A percentile compares a stretch with the other conserved stretches of the same genome.
Evolutionary conservation across 2,797 vertebrate genomes (phyloP).

Genomic region (Xenops minutus): DNA sequence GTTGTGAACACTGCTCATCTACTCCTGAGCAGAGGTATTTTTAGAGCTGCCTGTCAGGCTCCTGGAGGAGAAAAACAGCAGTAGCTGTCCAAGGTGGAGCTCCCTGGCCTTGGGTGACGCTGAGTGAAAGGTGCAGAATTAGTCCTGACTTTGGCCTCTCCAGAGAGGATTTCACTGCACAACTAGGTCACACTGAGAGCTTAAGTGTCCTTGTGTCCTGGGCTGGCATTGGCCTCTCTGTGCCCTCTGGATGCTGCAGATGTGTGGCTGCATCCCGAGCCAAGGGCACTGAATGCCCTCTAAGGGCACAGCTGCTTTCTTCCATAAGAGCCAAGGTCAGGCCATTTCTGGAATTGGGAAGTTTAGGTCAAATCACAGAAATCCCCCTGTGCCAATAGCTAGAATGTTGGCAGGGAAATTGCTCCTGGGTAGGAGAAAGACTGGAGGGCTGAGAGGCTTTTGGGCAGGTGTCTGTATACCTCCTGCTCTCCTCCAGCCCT

Average conservation of each 20-base stretch:
- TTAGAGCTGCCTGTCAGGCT: not conserved
- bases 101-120: too few relatives aligned
- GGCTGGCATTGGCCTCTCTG: not conserved
- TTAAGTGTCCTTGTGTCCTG: not conserved
- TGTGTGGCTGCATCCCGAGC: not conserved
- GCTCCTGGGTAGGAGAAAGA: not conserved
- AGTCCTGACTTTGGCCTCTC: not conserved
- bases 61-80: not conserved
- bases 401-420: not conserved
- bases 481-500: not conserved
- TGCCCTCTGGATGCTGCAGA: not conserved
- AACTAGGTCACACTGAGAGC: not conserved
- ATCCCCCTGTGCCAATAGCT: not conserved
- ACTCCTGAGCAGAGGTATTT: not conserved
- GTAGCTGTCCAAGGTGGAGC: not conserved
- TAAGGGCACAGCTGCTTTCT: not conserved
- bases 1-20: not conserved
- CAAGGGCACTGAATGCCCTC: not conserved
- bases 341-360: accelerated
- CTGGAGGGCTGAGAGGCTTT: not conserved
- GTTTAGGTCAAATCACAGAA: not conserved
- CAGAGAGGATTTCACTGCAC: not conserved
- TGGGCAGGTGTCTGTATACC: not conserved
- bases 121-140: conserved; percentile 16
- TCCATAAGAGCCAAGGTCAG: not conserved